Percentiles rank a stretch among this genome's conserved stretches.
These are phyloP conservation scores for Thereva nobilitata DNA, from an alignment of 2,888 invertebrate genomes.

Conservation along the genomic window DNA sequence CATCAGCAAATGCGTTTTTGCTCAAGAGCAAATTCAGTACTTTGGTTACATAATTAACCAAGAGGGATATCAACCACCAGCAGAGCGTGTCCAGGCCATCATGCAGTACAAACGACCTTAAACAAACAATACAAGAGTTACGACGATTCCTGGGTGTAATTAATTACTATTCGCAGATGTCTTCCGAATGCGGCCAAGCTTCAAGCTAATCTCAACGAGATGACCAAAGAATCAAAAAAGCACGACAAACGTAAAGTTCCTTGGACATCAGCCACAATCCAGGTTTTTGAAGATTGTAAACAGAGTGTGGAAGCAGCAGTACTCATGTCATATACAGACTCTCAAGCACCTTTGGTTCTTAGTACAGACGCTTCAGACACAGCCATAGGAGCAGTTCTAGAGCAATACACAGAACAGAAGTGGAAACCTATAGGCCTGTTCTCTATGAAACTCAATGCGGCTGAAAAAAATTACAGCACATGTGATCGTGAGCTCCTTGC, in stretches of 20 bases:
- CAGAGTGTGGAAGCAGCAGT: too few relatives aligned
- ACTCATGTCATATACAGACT: too few relatives aligned
- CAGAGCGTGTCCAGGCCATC: not conserved
- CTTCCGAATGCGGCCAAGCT: conserved; percentile 17
- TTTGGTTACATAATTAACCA: not conserved
- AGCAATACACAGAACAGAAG: too few relatives aligned
- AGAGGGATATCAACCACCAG: not conserved
- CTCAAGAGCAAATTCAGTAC: not conserved
- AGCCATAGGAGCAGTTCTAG: too few relatives aligned
- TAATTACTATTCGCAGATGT: conserved; percentile 22
- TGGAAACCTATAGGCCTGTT: too few relatives aligned
- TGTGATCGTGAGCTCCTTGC: too few relatives aligned
- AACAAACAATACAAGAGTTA: not conserved
- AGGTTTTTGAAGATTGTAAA: too few relatives aligned
- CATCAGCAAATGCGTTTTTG: not conserved
- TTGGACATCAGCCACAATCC: conserved; percentile 9
- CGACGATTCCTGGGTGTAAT: not conserved
- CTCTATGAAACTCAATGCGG: too few relatives aligned
- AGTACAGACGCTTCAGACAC: too few relatives aligned
- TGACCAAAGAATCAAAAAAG: conserved; percentile 15
- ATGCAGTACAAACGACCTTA: not conserved
- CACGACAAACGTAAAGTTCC: conserved; percentile 13
- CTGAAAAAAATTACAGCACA: too few relatives aligned
- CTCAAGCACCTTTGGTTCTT: too few relatives aligned
- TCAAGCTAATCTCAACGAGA: conserved; percentile 25